These are phyloP conservation scores for Scalopus aquaticus DNA, from an alignment of 2,113 vertebrate species.

Conservation along the genomic window DNA sequence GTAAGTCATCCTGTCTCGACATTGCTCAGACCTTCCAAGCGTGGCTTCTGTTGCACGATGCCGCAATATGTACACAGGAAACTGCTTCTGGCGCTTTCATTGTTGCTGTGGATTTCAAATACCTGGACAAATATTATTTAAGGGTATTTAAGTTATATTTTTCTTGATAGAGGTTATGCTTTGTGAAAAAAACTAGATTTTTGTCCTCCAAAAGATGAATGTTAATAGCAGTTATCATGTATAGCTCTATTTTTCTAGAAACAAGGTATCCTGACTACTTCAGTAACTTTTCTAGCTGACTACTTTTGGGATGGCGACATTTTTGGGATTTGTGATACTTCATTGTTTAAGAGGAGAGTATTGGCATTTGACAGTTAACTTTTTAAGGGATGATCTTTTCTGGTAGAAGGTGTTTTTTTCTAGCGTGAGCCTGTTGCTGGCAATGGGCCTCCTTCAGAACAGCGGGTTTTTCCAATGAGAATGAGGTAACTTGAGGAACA, in stretches of 20 bases:
- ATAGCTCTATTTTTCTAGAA: conserved; percentile 81
- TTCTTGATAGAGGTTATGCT: conserved; percentile 76
- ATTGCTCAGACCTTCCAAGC: conserved; percentile 3
- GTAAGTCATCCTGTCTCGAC: conserved; percentile 19
- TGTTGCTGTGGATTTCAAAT: conserved; percentile 80
- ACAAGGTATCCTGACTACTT: conserved; percentile 67
- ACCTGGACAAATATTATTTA: conserved; percentile 81
- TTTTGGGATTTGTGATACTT: conserved; percentile 72
- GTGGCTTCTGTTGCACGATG: conserved; percentile 32
- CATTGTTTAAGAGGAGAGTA: conserved; percentile 67
- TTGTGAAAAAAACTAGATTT: conserved; percentile 82
- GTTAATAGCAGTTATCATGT: conserved; percentile 66
- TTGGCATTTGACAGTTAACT: conserved; percentile 71
- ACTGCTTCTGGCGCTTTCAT: conserved; percentile 74
- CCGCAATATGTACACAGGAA: conserved; percentile 63
- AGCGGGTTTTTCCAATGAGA: conserved; percentile 43
- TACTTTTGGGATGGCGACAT: conserved; percentile 60
- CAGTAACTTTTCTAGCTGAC: conserved; percentile 72
- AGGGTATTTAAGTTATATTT: conserved; percentile 77
- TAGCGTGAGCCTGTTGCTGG: conserved; percentile 84
- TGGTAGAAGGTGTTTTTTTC: conserved; percentile 76
- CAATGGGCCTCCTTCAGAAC: conserved; percentile 80
- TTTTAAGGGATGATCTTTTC: conserved; percentile 75
- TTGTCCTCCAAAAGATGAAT: conserved; percentile 61
- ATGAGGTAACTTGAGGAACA: conserved; percentile 66